Base-by-base conservation (phyloP, 1,140 invertebrate genomes). In the Cydia pomonella region DNA sequence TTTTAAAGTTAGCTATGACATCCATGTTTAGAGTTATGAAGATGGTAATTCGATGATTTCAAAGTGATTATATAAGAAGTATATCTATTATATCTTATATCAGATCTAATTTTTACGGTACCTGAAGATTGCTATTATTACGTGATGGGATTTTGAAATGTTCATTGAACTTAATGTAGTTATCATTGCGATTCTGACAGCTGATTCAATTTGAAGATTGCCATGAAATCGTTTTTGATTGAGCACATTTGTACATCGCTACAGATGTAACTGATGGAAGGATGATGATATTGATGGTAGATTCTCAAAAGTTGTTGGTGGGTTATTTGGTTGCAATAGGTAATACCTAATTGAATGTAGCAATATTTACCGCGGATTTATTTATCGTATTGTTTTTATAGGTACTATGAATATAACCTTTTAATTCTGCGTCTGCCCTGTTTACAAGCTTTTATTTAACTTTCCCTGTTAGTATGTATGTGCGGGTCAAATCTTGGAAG, bases 41-140 rank as follows among this genome's bases (percentile, higher is more conserved):
- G 53, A 59, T 59, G 21, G 53, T 59, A 59, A 59, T 59, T 21
- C 21, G 53, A 59, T 59, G 53, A 59, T 59, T 53, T 59, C 53
- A 59, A 50, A 50, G 47, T 23, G 53, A 59, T 59, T 23, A 23
- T 59, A 23, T 59, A 59, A 59, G 53, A 59, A 59, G 2, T 18
- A 53, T 53, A 53, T 47, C n/a, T 53, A 53, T 59, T 59, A 23
- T 59, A 59, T 23, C 53, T 23, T 59, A 10, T 53, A 59, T 23
- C 53, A 23, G n/a, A 59, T 59, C 53, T 59, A 1, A 59, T 59
- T 59, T 50, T 59, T 53, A 10, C 53, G 18, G 53, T 59, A 47
- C 44, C 5, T 23, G 53, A 59, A 59, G 53, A 59, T 50, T 18
- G n/a, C 47, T n/a, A 53, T 53, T 59, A 23, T 59, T 59, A 23